Conservation (phyloP, 2,797 vertebrate genomes). For the Myotis myotis region DNA sequence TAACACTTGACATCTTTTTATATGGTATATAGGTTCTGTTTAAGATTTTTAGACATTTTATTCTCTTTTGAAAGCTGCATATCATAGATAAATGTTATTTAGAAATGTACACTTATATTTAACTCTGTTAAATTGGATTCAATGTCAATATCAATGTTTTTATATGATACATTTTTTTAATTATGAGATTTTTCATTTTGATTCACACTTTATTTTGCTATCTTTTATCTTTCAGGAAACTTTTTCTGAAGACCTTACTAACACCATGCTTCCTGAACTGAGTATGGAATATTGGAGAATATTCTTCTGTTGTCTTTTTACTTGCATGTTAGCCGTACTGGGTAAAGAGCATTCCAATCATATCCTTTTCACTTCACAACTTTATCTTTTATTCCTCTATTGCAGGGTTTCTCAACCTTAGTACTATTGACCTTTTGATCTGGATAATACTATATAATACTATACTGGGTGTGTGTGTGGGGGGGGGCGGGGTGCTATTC, state of each 20-base stretch:
- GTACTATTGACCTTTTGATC: neutral
- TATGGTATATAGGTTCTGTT: neutral
- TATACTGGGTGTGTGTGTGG: neutral
- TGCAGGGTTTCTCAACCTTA: neutral
- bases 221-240: neutral
- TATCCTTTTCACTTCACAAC: neutral
- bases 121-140: neutral
- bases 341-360: neutral
- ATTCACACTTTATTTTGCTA: neutral
- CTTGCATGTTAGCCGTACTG: neutral
- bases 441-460: neutral
- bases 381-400: neutral
- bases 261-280: neutral
- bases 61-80: neutral
- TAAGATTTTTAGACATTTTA: neutral
- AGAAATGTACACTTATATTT: neutral
- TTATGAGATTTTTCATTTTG: neutral
- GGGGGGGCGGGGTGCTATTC: rapidly evolving
- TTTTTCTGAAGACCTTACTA: neutral
- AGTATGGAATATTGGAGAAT: neutral
- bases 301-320: neutral
- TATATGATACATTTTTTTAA: neutral
- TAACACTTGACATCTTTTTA: neutral
- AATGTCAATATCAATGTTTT: neutral
- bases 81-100: neutral